Base-by-base conservation (phyloP, 64 coral and sea anemone genomes). In the Actinia tenebrosa region DNA sequence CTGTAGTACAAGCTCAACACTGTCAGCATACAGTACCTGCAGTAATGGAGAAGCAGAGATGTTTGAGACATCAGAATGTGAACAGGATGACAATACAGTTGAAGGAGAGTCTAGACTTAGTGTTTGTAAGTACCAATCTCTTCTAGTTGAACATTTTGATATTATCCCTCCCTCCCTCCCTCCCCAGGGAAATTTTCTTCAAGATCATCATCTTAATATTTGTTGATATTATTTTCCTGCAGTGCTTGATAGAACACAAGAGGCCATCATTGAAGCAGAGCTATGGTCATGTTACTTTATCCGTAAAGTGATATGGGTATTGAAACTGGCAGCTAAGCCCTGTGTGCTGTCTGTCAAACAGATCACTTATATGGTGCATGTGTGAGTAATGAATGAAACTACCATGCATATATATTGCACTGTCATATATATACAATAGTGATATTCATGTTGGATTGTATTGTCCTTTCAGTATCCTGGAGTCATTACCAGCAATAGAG, bases 271-370 rank as follows among this genome's bases (percentile, higher is more conserved):
- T n/a, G 94, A 93, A 87, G 91, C 91, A 80, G 94, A 96, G 16
- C 80, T 96, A 7, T 96, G 94, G 94, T 96, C 94, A 10, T 96
- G 94, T 72, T 96, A 88, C 60, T 90, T 96, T 3, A 92, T 96
- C 45, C 89, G 88, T 46, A 84, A 79, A 86, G 46, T 90, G 44
- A 92, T 64, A 45, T 87, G 90, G 90, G 62, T 96, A 26, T 52
- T 96, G 20, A 87, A 90, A 63, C 62, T 96, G 16, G 91, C 94
- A 18, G 81, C 91, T 43, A 92, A 93, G 58, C 94, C 94, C n/a
- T 89, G 69, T 85, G 88, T 93, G 19, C 77, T 96, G 45, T 90
- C 91, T 22, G 54, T 93, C 27, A 90, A 61, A 60, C 91, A 93
- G 58, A 89, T 90, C 8, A 93, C 91, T 13, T 56, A 88, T 10